Evolutionary conservation across 2,113 vertebrate genomes (phyloP), one percentile per base, ranked within the genome.

Genomic region (Corydoras sp.): DNA sequence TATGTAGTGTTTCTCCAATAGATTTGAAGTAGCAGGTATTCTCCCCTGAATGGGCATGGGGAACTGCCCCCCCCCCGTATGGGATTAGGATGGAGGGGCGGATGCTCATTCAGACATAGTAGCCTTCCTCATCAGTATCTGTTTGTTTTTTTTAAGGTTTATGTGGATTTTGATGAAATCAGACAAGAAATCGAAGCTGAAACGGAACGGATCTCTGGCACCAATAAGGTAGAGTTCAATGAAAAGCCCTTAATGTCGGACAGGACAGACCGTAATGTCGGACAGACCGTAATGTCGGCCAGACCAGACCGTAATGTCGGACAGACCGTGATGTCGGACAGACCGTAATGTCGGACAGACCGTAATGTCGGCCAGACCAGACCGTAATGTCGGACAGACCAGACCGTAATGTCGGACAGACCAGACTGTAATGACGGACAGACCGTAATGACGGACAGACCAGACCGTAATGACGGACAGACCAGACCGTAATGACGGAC

Each of bases 201-300:
- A 89, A 99, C 97, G 0, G 95, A 99, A 81, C 93, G 97, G 84
- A 87, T 98, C 86, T 95, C 97, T 75, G 97, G 96, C 82, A 97
- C 76, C 81, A 99, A 99, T 84, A 99, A 99, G 93, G 97, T 98
- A 87, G 9, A 55, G 53, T 4, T 55, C 14, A 5, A 55, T 55
- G 1, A 13, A 55, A 43, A 51, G 32, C 2, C 9, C 6, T 5
- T 2, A 3, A 12, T 49, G 13, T 10, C 15, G n/a, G n/a, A n/a
- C n/a, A n/a, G 6, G 1, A 50, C 53, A 55, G 11, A 1, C 53
- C 14, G 53, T 13, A 13, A 55, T 49, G 13, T 10, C 15, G 6
- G 1, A 50, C 53, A 55, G 11, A 1, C 53, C 14, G 53, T 13
- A 13, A 55, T n/a, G n/a, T n/a, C n/a, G n/a, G n/a, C n/a, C n/a